Percentiles rank a stretch among this genome's conserved stretches.
These are phyloP conservation scores for Alsophila aescularia DNA, from an alignment of 2,888 invertebrate genomes.

Conservation along the genomic window DNA sequence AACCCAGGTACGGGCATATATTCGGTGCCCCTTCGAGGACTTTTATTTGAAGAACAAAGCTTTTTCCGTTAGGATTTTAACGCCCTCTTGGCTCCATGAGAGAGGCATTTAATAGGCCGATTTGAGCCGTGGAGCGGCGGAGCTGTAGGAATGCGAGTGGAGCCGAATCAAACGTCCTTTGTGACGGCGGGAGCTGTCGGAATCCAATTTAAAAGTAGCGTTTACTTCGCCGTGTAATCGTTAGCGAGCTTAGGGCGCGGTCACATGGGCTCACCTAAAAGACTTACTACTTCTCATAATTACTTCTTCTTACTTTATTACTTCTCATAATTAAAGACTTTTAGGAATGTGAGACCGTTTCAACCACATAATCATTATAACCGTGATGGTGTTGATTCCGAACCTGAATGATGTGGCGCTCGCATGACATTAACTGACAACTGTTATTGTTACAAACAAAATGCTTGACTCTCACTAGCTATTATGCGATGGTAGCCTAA, in stretches of 20 bases:
- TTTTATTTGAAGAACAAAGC: constrained; percentile 30
- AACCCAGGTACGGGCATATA: too few species aligned
- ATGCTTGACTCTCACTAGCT: too few species aligned
- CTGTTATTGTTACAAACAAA: too few species aligned
- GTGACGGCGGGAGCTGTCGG: constrained; percentile 43
- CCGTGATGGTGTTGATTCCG: too few species aligned
- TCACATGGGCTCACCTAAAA: background rate
- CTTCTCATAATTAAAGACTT: too few species aligned
- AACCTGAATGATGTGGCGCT: too few species aligned
- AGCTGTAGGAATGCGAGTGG: constrained; percentile 10
- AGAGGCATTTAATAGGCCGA: constrained; percentile 29
- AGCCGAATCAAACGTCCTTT: constrained; percentile 42
- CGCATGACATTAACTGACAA: too few species aligned
- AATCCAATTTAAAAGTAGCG: constrained; percentile 68
- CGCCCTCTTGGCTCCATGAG: constrained; percentile 24
- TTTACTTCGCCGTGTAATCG: constrained; percentile 60
- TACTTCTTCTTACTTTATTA: too few species aligned
- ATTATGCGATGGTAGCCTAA: too few species aligned
- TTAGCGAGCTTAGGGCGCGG: constrained; percentile 40
- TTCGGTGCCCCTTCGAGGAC: constrained; percentile 9
- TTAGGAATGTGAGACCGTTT: too few species aligned
- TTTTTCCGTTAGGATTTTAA: constrained; percentile 25
- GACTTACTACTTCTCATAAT: too few species aligned
- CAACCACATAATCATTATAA: too few species aligned
- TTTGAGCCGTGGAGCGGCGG: constrained; percentile 8